Conservation (phyloP, 1,140 invertebrate genomes). For the Neodiprion virginianus region DNA sequence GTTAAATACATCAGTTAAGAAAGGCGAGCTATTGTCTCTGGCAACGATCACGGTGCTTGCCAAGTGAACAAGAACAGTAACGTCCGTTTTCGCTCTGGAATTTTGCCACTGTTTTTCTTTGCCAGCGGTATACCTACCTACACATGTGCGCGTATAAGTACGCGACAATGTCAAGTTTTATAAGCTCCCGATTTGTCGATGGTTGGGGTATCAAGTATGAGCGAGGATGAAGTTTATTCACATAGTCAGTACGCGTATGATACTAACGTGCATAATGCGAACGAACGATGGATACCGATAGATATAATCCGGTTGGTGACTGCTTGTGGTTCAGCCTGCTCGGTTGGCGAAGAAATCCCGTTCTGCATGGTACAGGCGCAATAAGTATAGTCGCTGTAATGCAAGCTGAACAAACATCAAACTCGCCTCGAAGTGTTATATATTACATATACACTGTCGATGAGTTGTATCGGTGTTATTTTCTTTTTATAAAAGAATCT, state of each 20-base stretch:
- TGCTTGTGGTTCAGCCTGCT: no score
- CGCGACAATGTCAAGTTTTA: no score
- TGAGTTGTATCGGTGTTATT: background rate
- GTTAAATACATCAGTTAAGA: background rate
- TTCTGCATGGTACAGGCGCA: background rate
- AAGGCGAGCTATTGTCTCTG: background rate
- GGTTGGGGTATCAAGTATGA: no score
- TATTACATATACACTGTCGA: no score
- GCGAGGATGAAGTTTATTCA: no score
- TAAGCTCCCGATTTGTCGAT: no score
- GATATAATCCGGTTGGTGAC: no score
- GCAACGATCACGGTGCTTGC: background rate
- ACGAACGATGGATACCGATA: no score
- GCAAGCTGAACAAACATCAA: background rate
- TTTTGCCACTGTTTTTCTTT: background rate
- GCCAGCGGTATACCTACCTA: background rate
- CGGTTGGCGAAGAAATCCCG: background rate
- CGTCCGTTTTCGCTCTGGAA: conserved; percentile 1
- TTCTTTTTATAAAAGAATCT: background rate
- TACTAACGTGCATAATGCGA: no score
- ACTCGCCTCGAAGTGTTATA: background rate
- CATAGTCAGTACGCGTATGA: no score
- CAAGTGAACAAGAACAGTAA: background rate
- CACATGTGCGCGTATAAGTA: no score
- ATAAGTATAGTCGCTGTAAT: background rate